A percentile compares a stretch with the other conserved stretches of the same genome.
phyloP scores from a whole-genome alignment of 2,113 vertebrate genomes.

The Neodontobutis hainanensis region DNA sequence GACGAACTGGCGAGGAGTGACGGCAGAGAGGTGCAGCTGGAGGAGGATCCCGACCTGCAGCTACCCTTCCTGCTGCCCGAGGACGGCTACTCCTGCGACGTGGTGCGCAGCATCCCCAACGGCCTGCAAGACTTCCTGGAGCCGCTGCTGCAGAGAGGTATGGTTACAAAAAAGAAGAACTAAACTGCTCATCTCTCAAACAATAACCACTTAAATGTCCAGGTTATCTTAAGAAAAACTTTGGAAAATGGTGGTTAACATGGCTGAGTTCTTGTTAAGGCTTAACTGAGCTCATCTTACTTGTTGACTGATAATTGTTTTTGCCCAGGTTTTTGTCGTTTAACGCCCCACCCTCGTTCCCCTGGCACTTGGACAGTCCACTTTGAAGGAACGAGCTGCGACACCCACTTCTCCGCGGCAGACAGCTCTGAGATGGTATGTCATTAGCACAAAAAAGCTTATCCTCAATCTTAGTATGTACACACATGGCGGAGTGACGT shows the following conservation, averaged over 20 bases:
- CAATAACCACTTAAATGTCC: too few species aligned
- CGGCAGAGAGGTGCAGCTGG: slow-evolving; percentile 91
- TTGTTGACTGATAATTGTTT: neutral
- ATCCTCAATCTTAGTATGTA: neutral
- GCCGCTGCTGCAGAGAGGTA: slow-evolving; percentile 95
- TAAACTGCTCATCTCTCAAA: neutral
- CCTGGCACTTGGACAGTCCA: slow-evolving; percentile 95
- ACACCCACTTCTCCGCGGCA: slow-evolving; percentile 85
- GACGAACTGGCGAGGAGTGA: slow-evolving; percentile 96
- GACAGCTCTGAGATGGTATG: slow-evolving; percentile 89
- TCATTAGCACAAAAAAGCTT: slow-evolving; percentile 10
- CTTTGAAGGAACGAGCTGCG: slow-evolving; percentile 94
- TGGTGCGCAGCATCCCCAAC: slow-evolving; percentile 93
- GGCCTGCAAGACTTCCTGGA: slow-evolving; percentile 97
- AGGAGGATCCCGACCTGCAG: slow-evolving; percentile 97
- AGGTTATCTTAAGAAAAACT: too few species aligned
- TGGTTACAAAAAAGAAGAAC: neutral
- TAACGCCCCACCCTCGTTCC: slow-evolving; percentile 87
- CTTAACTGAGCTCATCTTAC: neutral
- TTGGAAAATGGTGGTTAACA: too few species aligned
- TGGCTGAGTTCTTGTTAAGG: too few species aligned
- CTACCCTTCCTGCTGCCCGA: slow-evolving; percentile 97
- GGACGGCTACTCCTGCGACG: slow-evolving; percentile 97
- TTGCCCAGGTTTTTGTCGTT: slow-evolving; percentile 87
- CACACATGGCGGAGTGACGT: too few species aligned